Evolutionary conservation across 2,888 invertebrate species (phyloP), one percentile per base, ranked within the genome.

Genomic region (Cheiracanthium punctorium): DNA sequence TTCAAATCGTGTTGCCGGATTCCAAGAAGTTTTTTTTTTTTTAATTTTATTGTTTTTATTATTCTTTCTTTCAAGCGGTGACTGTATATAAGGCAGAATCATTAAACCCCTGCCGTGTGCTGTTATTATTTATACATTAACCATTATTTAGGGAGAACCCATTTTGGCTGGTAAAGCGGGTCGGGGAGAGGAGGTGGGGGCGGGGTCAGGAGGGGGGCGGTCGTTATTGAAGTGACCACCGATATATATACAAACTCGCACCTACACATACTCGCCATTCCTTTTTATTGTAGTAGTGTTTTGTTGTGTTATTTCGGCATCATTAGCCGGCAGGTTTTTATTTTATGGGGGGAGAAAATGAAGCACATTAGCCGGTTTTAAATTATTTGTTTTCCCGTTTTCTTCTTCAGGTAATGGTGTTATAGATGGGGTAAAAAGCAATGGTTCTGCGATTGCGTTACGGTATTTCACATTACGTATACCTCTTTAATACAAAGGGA

Each of bases 111-210:
- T 29, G 8, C 41, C 30, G 75, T 8, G 70, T 17, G 43, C 82
- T 75, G 70, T 82, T 75, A 82, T 75, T 81, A 82, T 82, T 82
- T 82, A 58, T 70, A 70, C 75, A 82, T 82, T 75, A 82, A 75
- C 75, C 52, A 82, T 75, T 75, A 75, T 75, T 70, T 64, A 58
- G 10, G 67, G 65, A 69, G 80, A 73, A 37, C 32, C 33, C 33
- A 43, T 67, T 73, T 37, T 30, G n/a, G n/a, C 17, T 20, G 1
- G 24, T 37, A 37, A 37, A 37, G 37, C 10, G n/a, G n/a, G 4
- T 37, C 10, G 37, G 37, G 37, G 37, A 37, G n/a, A n/a, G n/a
- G n/a, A n/a, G n/a, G n/a, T n/a, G n/a, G n/a, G n/a, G n/a, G n/a
- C n/a, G n/a, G n/a, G n/a, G n/a, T n/a, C n/a, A n/a, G n/a, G 2